Percentiles rank a stretch among this genome's conserved stretches.
These are phyloP conservation scores for Automeris io DNA, from an alignment of 2,888 invertebrate genomes.

Conservation along the genomic window DNA sequence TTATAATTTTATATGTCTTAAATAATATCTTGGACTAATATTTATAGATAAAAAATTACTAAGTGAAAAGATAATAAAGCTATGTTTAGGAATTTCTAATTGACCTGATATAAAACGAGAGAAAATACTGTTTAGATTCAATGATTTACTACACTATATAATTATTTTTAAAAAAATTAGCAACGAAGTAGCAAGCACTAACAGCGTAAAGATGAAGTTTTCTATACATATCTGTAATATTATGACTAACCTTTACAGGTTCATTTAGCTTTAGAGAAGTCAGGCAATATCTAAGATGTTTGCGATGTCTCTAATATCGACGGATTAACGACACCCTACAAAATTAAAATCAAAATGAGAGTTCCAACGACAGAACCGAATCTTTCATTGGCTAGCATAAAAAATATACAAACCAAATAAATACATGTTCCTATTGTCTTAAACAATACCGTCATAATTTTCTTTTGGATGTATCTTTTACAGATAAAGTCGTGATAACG, in stretches of 20 bases:
- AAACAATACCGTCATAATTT: slow-evolving; percentile 74
- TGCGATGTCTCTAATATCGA: slow-evolving; percentile 57
- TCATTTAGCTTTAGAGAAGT: slow-evolving; percentile 53
- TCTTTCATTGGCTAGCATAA: slow-evolving; percentile 52
- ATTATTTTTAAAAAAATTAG: too few species aligned
- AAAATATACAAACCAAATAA: slow-evolving; percentile 62
- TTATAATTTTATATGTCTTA: too few species aligned
- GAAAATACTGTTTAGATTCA: too few species aligned
- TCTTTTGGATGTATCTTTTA: slow-evolving; percentile 68
- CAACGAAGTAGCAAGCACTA: too few species aligned
- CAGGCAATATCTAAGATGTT: slow-evolving; percentile 49
- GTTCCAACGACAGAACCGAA: slow-evolving; percentile 22
- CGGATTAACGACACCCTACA: slow-evolving; percentile 64
- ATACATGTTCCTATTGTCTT: slow-evolving; percentile 68
- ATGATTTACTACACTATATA: too few species aligned
- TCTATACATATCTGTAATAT: not conserved
- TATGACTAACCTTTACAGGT: slow-evolving; percentile 27
- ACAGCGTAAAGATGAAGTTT: slow-evolving; percentile 23
- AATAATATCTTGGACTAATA: too few species aligned
- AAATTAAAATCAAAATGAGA: slow-evolving; percentile 65
- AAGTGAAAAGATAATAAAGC: too few species aligned
- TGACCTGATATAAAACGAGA: too few species aligned
- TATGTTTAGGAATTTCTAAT: too few species aligned
- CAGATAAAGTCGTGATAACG: slow-evolving; percentile 77
- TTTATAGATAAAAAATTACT: too few species aligned